phyloP scores from a whole-genome alignment of 1,140 invertebrate genomes.

The Pachypeltis micranthus region DNA sequence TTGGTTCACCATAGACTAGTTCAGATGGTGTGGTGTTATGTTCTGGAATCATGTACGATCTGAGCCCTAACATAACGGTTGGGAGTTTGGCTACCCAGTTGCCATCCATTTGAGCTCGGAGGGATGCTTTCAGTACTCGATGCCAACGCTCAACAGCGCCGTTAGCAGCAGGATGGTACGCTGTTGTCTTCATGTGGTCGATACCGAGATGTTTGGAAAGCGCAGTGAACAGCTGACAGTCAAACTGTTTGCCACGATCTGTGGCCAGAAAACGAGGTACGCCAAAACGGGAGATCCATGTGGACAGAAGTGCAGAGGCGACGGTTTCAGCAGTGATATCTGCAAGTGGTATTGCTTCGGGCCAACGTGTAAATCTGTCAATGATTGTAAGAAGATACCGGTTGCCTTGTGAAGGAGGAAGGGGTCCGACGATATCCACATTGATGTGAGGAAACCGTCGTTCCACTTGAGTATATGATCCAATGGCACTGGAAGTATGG shows the following conservation, averaged over 20 bases:
- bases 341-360: conserved; percentile 34
- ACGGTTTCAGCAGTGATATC: conserved; percentile 34
- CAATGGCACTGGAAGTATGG: conserved; percentile 16
- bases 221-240: conserved; percentile 16
- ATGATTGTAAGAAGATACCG: conserved; percentile 33
- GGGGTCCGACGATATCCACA: conserved; percentile 38
- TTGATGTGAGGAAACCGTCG: conserved; percentile 36
- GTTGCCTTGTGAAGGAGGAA: conserved; percentile 29
- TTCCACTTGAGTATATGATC: conserved; percentile 24
- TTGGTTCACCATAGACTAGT: conserved; percentile 22
- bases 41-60: conserved; percentile 24
- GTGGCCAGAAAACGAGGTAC: conserved; percentile 27
- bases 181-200: not conserved
- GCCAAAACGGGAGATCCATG: conserved; percentile 32
- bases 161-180: conserved; percentile 25
- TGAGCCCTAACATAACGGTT: conserved; percentile 24
- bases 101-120: conserved; percentile 14
- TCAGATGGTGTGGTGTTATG: conserved; percentile 29
- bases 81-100: conserved; percentile 22
- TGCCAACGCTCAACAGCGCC: conserved; percentile 32
- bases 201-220: not conserved
- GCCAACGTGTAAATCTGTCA: conserved; percentile 38
- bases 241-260: conserved; percentile 33
- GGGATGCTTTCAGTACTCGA: conserved; percentile 28
- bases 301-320: conserved; percentile 28